Percentiles rank a stretch among this genome's conserved stretches.
Conservation (phyloP, 1,140 invertebrate species). For the Ceratina australensis region DNA sequence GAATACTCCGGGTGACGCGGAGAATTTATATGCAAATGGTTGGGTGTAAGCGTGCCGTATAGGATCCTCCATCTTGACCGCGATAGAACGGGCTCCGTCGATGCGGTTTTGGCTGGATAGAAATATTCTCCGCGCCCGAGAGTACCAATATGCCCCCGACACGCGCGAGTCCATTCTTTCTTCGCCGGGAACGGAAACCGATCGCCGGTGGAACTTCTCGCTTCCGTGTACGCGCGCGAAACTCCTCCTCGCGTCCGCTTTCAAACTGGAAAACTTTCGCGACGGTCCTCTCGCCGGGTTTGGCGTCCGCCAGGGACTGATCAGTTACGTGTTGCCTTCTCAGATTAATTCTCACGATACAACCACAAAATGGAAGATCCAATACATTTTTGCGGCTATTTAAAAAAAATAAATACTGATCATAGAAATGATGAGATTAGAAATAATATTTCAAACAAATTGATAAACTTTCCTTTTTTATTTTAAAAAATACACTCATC, state of each 20-base stretch:
- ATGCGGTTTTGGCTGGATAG: conserved; percentile 49
- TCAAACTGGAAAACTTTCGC: conserved; percentile 38
- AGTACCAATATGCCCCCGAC: conserved; percentile 71
- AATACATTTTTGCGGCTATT: no score
- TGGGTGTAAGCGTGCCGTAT: conserved; percentile 34
- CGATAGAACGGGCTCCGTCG: conserved; percentile 62
- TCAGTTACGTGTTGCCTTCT: conserved; percentile 44
- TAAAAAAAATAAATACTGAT: no score
- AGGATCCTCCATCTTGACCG: conserved; percentile 74
- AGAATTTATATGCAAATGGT: conserved; percentile 66
- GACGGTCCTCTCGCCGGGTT: not conserved
- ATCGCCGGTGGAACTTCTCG: conserved; percentile 52
- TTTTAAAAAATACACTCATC: no score
- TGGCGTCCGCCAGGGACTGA: not conserved
- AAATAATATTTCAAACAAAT: no score
- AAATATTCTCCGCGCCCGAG: conserved; percentile 70
- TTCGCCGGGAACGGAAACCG: conserved; percentile 46
- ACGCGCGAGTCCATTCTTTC: conserved; percentile 57
- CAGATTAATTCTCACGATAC: not conserved
- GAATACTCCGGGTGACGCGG: not conserved
- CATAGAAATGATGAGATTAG: no score
- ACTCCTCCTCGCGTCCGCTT: not conserved
- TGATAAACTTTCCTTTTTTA: no score
- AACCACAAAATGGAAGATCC: no score
- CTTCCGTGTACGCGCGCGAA: not conserved